These are phyloP conservation scores for Illadopsis cleaveri DNA, from an alignment of 2,113 vertebrate genomes.

Conservation along the genomic window DNA sequence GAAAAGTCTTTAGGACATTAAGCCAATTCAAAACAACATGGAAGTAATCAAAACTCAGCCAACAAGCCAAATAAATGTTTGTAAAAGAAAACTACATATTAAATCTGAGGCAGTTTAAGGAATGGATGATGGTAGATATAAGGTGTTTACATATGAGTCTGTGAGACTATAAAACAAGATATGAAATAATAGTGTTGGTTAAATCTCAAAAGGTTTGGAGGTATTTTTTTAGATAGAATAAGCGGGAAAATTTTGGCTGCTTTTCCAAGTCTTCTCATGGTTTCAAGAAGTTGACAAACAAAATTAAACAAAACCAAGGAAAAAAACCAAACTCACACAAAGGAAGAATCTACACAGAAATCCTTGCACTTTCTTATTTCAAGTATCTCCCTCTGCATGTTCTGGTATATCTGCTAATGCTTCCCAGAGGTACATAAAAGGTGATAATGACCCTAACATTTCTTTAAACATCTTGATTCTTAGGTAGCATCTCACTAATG, in stretches of 20 bases:
- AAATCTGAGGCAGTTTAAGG: conserved; percentile 1
- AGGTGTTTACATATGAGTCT: conserved; percentile 31
- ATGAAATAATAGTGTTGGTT: conserved; percentile 26
- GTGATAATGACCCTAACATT: not conserved
- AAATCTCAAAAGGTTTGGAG: conserved; percentile 9
- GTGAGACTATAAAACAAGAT: conserved; percentile 18
- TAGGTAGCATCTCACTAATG: not conserved
- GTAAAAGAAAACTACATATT: conserved; percentile 49
- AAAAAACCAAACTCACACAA: not conserved
- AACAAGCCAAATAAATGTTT: conserved; percentile 59
- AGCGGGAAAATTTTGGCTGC: not conserved
- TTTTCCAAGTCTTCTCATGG: not conserved
- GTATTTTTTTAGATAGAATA: not conserved
- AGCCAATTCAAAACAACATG: conserved; percentile 64
- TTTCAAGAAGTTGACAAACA: not conserved
- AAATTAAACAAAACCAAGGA: not conserved
- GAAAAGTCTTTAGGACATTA: conserved; percentile 61
- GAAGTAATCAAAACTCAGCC: conserved; percentile 71
- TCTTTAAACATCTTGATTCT: not conserved
- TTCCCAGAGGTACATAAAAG: not conserved
- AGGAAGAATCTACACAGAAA: not conserved
- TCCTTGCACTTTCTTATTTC: not conserved
- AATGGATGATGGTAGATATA: conserved; percentile 17
- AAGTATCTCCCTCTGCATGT: not conserved
- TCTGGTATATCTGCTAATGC: not conserved